Percentiles rank a stretch among this genome's conserved stretches.
Evolutionary conservation across 1,140 invertebrate genomes (phyloP).

Genomic region (Cydia amplana): DNA sequence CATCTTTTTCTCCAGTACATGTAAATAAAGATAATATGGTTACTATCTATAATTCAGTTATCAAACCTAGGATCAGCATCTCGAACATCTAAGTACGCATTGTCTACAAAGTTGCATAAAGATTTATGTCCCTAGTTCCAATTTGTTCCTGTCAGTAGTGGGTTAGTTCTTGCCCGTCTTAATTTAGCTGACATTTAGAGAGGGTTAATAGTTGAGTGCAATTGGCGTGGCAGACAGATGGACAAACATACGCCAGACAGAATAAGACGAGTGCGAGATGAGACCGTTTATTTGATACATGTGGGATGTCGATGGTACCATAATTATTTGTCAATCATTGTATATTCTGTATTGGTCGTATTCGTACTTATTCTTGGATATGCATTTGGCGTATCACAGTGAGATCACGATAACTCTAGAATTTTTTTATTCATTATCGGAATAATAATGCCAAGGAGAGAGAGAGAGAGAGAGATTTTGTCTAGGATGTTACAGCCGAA

Average conservation of each 20-base stretch:
- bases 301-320: not conserved
- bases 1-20: too few relatives aligned
- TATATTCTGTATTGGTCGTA: not conserved
- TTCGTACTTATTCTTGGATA: too few relatives aligned
- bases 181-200: conserved; percentile 48
- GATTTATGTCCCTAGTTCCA: conserved; percentile 15
- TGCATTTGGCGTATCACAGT: too few relatives aligned
- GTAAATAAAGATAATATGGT: too few relatives aligned
- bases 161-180: conserved; percentile 31
- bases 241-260: conserved; percentile 54
- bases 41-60: too few relatives aligned
- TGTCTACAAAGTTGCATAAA: not conserved
- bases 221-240: conserved; percentile 55
- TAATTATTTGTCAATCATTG: conserved; percentile 7
- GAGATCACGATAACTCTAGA: too few relatives aligned
- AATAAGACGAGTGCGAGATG: conserved; percentile 54
- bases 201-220: conserved; percentile 51
- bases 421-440: too few relatives aligned
- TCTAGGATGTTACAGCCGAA: too few relatives aligned
- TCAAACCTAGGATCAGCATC: too few relatives aligned
- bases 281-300: conserved; percentile 7
- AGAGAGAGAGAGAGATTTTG: too few relatives aligned
- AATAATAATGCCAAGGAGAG: too few relatives aligned
- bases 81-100: not conserved
- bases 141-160: conserved; percentile 7